A percentile compares a stretch with the other conserved stretches of the same genome.
These are phyloP conservation scores for Lamellibrachia satsuma DNA, from an alignment of 2,888 invertebrate species.

Conservation along the genomic window DNA sequence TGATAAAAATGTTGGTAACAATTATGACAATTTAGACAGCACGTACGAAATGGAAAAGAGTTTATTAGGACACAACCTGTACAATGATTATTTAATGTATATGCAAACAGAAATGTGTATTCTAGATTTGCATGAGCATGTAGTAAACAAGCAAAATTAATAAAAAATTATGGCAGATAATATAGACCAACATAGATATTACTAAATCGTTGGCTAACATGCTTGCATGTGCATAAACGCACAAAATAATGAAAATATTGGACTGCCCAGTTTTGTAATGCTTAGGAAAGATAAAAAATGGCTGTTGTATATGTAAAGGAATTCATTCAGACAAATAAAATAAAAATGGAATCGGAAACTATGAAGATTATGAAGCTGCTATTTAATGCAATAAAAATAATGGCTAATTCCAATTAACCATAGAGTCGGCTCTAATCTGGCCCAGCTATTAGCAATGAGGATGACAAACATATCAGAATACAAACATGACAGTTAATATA, in stretches of 20 bases:
- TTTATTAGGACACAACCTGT: background rate
- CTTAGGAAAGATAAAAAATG: too few relatives aligned
- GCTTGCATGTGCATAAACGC: too few relatives aligned
- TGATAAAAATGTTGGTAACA: too few relatives aligned
- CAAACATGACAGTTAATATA: background rate
- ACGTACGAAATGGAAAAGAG: too few relatives aligned
- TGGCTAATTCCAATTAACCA: background rate
- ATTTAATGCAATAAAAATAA: background rate
- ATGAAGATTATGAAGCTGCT: background rate
- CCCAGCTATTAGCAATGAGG: background rate
- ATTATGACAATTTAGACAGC: too few relatives aligned
- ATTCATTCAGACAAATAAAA: background rate
- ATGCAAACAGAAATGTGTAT: background rate
- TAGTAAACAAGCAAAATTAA: background rate
- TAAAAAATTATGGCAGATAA: background rate
- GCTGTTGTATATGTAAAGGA: too few relatives aligned
- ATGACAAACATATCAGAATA: background rate
- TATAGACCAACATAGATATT: background rate
- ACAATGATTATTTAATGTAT: background rate
- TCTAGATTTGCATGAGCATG: background rate
- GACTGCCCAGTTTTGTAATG: too few relatives aligned
- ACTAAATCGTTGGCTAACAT: too few relatives aligned
- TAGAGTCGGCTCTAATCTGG: background rate
- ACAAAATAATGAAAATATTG: background rate
- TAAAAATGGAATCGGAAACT: background rate